Evolutionary conservation across 2,113 vertebrate species (phyloP).

Genomic region (Hippotragus niger): DNA sequence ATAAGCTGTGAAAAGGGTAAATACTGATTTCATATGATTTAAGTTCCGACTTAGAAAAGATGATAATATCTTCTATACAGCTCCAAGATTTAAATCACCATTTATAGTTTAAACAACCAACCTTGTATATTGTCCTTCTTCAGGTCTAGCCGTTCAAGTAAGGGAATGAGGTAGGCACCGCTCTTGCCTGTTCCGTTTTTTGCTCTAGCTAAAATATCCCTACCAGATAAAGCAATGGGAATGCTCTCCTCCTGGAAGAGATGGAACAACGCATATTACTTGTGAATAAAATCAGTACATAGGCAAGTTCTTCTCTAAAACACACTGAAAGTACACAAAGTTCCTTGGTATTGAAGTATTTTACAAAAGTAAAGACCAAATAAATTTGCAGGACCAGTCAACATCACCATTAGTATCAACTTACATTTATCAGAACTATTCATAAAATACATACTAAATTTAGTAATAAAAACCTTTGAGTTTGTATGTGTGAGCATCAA

Average conservation of each 20-base stretch:
- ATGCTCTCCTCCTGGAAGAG: conserved; percentile 97
- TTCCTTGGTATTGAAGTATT: neutral
- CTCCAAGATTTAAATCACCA: neutral
- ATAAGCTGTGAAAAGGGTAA: neutral
- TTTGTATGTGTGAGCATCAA: neutral
- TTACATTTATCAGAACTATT: neutral
- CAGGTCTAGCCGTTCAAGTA: conserved; percentile 99
- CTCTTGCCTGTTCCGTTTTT: conserved; percentile 99
- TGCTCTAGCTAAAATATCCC: conserved; percentile 99
- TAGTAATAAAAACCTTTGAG: neutral
- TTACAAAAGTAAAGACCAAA: neutral
- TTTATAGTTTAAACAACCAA: conserved; percentile 67
- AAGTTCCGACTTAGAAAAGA: conserved; percentile 4
- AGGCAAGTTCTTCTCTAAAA: conserved; percentile 2
- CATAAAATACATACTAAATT: neutral
- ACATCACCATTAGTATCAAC: neutral
- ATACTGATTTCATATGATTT: neutral
- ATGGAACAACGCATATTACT: neutral
- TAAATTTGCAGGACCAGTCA: neutral
- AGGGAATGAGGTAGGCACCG: conserved; percentile 99
- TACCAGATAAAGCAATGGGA: conserved; percentile 99
- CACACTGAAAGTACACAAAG: neutral
- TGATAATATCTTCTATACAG: neutral
- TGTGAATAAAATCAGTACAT: neutral
- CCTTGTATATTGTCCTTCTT: conserved; percentile 99